phyloP scores from a whole-genome alignment of 2,113 vertebrate genomes.

The Mirza zaza region DNA sequence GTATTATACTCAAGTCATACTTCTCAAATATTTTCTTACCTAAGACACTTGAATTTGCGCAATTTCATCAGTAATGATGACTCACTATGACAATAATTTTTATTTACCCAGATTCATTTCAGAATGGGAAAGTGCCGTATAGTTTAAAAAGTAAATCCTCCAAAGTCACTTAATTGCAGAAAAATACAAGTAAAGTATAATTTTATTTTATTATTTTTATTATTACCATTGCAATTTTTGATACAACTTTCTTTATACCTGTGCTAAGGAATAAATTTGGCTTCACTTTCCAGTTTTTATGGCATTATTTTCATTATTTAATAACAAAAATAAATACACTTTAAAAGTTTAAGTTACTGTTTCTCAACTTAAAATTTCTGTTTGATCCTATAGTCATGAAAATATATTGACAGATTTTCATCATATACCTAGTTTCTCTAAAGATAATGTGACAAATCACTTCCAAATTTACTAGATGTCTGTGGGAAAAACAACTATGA shows the following conservation, averaged over 20 bases:
- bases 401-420: not conserved
- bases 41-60: not conserved
- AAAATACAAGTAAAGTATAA: not conserved
- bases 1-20: not conserved
- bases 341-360: not conserved
- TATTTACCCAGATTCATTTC: not conserved
- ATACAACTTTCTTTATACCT: not conserved
- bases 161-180: not conserved
- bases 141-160: not conserved
- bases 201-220: not conserved
- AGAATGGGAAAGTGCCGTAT: not conserved
- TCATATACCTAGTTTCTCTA: not conserved
- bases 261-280: not conserved
- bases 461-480: conserved; percentile 15
- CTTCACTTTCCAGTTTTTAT: not conserved
- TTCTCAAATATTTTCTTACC: not conserved
- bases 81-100: not conserved
- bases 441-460: not conserved
- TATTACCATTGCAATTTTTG: not conserved
- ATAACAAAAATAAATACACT: not conserved
- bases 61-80: not conserved
- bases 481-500: conserved; percentile 33
- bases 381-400: not conserved
- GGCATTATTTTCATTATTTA: not conserved
- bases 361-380: not conserved